phyloP scores from a whole-genome alignment of 2,888 invertebrate species.

The Piscicola geometra region DNA sequence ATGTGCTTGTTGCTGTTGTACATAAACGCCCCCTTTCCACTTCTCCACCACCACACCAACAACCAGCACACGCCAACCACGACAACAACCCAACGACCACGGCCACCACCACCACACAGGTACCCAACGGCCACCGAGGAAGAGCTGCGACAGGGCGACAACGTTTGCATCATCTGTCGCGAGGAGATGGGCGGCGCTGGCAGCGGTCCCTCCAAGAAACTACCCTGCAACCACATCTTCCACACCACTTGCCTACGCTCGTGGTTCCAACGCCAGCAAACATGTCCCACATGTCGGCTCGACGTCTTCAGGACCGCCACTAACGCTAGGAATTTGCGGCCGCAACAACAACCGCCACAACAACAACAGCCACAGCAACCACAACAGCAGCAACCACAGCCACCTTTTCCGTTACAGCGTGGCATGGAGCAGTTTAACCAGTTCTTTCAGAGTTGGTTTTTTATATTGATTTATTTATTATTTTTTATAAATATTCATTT shows the following conservation, averaged over 20 bases:
- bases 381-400: not conserved
- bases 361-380: not conserved
- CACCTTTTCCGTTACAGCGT: not conserved
- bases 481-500: too few species aligned
- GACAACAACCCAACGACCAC: too few species aligned
- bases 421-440: not conserved
- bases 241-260: constrained; percentile 93
- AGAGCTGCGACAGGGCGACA: constrained; percentile 79
- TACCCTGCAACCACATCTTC: constrained; percentile 98
- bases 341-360: constrained; percentile 31
- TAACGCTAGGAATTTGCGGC: constrained; percentile 40
- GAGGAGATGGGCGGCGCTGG: constrained; percentile 71
- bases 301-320: constrained; percentile 64
- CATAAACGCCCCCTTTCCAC: too few species aligned
- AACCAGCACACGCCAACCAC: too few species aligned
- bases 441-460: not conserved
- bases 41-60: too few species aligned
- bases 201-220: constrained; percentile 71
- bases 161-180: constrained; percentile 97
- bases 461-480: not conserved
- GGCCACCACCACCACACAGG: not conserved
- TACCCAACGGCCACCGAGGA: constrained; percentile 88
- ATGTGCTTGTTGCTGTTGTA: too few species aligned
- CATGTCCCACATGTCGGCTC: constrained; percentile 94
- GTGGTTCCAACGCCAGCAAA: constrained; percentile 99